Base-by-base conservation (phyloP, 2,113 vertebrate species). In the Labeo catla region DNA sequence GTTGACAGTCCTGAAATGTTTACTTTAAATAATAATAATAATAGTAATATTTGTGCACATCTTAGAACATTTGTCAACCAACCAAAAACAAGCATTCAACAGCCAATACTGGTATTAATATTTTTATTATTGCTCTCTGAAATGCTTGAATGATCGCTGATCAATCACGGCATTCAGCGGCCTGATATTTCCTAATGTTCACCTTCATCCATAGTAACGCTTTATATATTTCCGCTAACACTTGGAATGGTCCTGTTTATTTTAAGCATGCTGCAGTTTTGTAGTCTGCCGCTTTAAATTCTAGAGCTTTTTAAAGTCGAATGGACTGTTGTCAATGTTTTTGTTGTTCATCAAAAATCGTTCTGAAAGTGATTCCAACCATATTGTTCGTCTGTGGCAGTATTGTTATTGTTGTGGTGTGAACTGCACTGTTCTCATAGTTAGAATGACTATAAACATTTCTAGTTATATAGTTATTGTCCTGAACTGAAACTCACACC, bases 401-500 rank as follows among this genome's bases (percentile, higher is more conserved):
- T 63, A 23, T 23, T 6, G 3, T 63, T 63, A 10, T 23, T n/a
- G 19, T 10, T 63, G 59, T 63, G 59, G n/a, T 23, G n/a, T 4
- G 59, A 21, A 28, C 23, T 65, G 61, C 61, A 28, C 61, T 28
- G 23, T 65, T 65, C 61, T 12, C 0, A 65, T 65, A 23, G 10
- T 28, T 12, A 4, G 23, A 65, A 59, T 8, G 54, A 21, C 54
- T 21, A 8, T 57, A n/a, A 57, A 57, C 3, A 19, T 19, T 19
- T 57, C 54, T 59, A 57, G 54, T 57, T 54, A 54, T 54, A 54
- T 7, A 19, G 54, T 59, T 59, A 59, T 59, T 2, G 19, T n/a
- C 8, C 68, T 43, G 68, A 43, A 21, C 4, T 74, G 72, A 74
- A 74, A 23, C 72, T 88, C 19, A 19, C 57, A 61, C 19, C n/a